These are phyloP conservation scores for Tipula lateralis DNA, from an alignment of 2,888 invertebrate genomes.

Conservation along the genomic window DNA sequence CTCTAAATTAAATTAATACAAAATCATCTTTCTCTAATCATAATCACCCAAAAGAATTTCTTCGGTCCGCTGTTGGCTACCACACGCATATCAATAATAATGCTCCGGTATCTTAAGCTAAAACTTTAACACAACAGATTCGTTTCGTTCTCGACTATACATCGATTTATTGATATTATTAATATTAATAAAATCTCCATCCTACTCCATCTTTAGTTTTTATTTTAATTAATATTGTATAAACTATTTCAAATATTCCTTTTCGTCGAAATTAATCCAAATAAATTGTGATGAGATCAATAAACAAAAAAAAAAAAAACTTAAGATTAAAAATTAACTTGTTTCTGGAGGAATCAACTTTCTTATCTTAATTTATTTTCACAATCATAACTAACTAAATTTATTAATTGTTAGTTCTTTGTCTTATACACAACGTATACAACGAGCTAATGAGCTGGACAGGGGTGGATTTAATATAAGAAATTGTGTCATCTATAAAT, in stretches of 20 bases:
- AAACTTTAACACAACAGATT: background rate
- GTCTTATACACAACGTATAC: background rate
- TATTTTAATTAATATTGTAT: background rate
- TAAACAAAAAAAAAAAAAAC: background rate
- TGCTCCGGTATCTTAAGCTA: background rate
- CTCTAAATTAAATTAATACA: background rate
- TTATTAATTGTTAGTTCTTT: conserved; percentile 1
- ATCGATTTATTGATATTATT: background rate
- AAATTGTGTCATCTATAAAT: background rate
- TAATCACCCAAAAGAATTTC: background rate
- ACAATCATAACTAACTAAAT: conserved; percentile 19
- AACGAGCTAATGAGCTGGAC: background rate
- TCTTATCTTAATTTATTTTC: conserved; percentile 24
- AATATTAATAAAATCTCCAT: background rate
- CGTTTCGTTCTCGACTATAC: background rate
- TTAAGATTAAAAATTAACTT: conserved; percentile 15
- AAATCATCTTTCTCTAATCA: background rate
- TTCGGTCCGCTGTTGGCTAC: background rate
- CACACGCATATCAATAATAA: background rate
- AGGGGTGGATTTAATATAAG: background rate
- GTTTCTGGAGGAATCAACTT: conserved; percentile 15
- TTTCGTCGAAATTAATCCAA: background rate
- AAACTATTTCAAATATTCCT: background rate
- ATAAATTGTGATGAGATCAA: conserved; percentile 19
- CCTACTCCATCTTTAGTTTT: background rate